phyloP scores from a whole-genome alignment of 2,888 invertebrate species.

The Achlya flavicornis region DNA sequence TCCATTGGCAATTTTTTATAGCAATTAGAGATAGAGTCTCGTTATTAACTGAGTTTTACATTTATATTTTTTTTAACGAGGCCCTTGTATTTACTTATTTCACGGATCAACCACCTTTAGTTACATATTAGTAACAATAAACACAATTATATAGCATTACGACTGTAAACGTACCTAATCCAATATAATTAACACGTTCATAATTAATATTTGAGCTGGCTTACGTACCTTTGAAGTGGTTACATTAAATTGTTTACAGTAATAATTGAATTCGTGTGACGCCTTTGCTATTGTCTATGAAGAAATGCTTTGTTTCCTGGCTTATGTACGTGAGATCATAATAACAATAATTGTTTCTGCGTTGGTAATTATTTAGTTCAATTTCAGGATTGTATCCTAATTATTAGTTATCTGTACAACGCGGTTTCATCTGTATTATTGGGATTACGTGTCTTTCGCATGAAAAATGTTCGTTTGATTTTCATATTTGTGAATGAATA shows the following conservation, averaged over 20 bases:
- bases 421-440: too few species aligned
- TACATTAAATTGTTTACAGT: slow-evolving; percentile 30
- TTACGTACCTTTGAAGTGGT: slow-evolving; percentile 33
- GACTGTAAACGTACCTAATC: slow-evolving; percentile 21
- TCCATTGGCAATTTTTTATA: too few species aligned
- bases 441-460: too few species aligned
- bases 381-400: too few species aligned
- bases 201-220: slow-evolving; percentile 32
- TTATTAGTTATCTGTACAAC: too few species aligned
- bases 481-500: too few species aligned
- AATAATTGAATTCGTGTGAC: slow-evolving; percentile 22
- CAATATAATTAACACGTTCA: slow-evolving; percentile 29
- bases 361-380: too few species aligned
- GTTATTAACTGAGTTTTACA: too few species aligned
- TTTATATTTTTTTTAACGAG: too few species aligned
- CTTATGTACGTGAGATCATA: not conserved
- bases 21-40: too few species aligned
- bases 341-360: too few species aligned
- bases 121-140: slow-evolving; percentile 20
- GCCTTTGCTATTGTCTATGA: not conserved
- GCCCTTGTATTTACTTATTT: not conserved
- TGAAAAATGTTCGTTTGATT: too few species aligned
- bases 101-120: not conserved
- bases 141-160: slow-evolving; percentile 21
- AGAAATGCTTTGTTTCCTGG: not conserved